phyloP scores from a whole-genome alignment of 2,888 invertebrate genomes.

The Lasioglossum figueresi region DNA sequence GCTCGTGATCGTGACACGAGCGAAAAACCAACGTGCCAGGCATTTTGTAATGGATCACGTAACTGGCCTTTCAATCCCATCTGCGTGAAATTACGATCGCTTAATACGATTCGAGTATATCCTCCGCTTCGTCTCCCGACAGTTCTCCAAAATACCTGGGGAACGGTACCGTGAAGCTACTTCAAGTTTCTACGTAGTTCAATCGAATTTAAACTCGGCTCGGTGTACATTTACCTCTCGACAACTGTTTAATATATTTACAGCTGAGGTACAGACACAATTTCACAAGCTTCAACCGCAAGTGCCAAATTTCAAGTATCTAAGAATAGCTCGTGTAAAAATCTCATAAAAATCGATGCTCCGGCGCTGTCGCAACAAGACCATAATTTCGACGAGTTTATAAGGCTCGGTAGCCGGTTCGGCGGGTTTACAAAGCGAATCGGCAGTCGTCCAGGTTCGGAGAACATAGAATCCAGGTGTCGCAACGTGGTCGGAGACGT shows the following conservation, averaged over 20 bases:
- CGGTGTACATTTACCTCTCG: background rate
- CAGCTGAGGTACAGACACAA: no score
- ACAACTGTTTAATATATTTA: background rate
- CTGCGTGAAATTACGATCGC: background rate
- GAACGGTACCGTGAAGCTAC: background rate
- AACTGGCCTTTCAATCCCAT: background rate
- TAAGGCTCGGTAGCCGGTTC: background rate
- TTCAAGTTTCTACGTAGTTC: background rate
- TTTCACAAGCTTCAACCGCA: no score
- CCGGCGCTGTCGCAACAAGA: background rate
- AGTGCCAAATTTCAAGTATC: no score
- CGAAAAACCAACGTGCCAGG: background rate
- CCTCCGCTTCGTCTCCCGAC: background rate
- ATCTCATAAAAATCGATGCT: background rate
- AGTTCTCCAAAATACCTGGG: background rate
- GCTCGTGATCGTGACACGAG: background rate
- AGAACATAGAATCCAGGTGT: background rate
- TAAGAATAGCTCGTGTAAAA: background rate
- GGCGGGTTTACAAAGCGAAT: background rate
- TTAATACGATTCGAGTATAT: background rate
- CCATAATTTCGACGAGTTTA: background rate
- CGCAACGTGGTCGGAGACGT: constrained; percentile 7
- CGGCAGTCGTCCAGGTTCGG: background rate
- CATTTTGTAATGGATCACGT: background rate
- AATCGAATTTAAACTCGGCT: background rate